Evolutionary conservation across 2,888 invertebrate genomes (phyloP), one percentile per base, ranked within the genome.

Genomic region (Ryuthela nishihirai): DNA sequence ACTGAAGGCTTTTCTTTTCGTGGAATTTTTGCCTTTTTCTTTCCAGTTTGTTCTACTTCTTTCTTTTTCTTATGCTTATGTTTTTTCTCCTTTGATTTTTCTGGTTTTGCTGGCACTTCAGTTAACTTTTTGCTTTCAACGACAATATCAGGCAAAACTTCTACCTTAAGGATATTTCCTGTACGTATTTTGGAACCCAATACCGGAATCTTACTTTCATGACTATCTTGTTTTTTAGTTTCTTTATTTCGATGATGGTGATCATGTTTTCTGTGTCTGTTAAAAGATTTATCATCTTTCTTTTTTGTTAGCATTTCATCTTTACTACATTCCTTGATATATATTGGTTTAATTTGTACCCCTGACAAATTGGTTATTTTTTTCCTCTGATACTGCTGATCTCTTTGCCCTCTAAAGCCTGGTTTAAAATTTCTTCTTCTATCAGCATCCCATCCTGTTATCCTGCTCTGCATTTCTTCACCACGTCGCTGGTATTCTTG

Each of bases 1-100:
- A 72, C 64, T 70, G 73, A 52, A 66, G 53, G 71, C 56, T 70
- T 70, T 54, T 72, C 73, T 68, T 69, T 72, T 68, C 69, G 64
- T 64, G 73, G 65, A 79, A 50, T 43, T n/a, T 43, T 53, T n/a
- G 46, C 80, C 81, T 70, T 80, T 80, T 64, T 80, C 18, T 80
- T 79, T 48, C 78, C 79, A 56, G 77, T 77, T n/a, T 78, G 78
- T 26, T 79, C 79, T 67, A 80, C 80, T 34, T 5, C 18, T 47
- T 62, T 66, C 40, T 63, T 53, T 26, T 65, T 62, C 36, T 56
- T 66, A 74, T 76, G 71, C 73, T 73, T 43, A 71, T 72, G 38
- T 67, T 70, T 52, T 69, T 75, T 69, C 79, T 80, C 58, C 77
- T 80, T 70, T 77, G 77, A 59, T 72, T 73, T 59, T 43, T 59